Base-by-base conservation (phyloP, 2,113 vertebrate species). In the Entomyzon cyanotis region DNA sequence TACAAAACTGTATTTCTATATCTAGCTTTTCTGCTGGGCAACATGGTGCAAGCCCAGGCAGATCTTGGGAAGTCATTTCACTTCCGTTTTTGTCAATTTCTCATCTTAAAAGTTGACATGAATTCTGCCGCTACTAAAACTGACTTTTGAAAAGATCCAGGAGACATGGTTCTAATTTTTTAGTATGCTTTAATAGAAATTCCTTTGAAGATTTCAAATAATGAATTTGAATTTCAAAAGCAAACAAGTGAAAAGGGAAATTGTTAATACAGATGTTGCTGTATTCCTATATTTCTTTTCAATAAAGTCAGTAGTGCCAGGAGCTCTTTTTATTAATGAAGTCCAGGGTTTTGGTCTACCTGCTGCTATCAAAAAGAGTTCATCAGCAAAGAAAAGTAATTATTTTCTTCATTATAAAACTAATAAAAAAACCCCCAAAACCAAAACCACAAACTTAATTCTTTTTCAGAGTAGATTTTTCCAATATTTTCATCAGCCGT, bases 1-100 rank as follows among this genome's bases (percentile, higher is more conserved):
- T 0, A 4, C 1, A 55, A 0, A 0, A 37, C 8, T n/a, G 3
- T 15, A 31, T 68, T 73, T 93, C 52, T 64, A 2, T 46, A 35
- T 41, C 28, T 55, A 18, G 3, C 22, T 89, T 92, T 69, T 14
- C 10, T 83, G 14, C 18, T 33, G 35, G 10, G 3, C 35, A 75
- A 11, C 1, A 79, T 6, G 2, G 15, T 78, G 30, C 23, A 44
- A 55, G 19, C 35, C 42, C 30, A 41, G 63, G 35, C 13, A 69
- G 18, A 10, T 60, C 41, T 62, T 56, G 8, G 12, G 35, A 73
- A 53, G 33, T 35, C 2, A 83, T 63, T 84, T 89, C 53, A 84
- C 25, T 22, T 59, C 9, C 10, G 5, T 11, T 39, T 86, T 39
- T 59, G 6, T 69, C 37, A 70, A 7, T 78, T 87, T 74, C 24